Conservation (phyloP, 2,113 vertebrate species). For the Zosterops borbonicus region DNA sequence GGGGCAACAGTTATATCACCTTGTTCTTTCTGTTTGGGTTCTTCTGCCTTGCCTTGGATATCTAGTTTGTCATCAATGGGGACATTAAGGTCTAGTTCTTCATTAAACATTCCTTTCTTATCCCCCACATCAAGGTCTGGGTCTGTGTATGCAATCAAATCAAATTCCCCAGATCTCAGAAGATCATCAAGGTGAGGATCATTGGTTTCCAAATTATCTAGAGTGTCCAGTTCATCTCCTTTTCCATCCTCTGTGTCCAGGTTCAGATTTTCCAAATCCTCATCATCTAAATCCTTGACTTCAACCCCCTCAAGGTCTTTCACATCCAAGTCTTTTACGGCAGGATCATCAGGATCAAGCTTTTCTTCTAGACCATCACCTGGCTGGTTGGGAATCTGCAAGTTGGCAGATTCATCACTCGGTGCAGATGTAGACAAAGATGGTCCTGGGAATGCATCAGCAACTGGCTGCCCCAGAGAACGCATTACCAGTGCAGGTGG, state of each 20-base stretch:
- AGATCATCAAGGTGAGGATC: slow-evolving; percentile 94
- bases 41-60: slow-evolving; percentile 64
- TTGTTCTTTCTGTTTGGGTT: slow-evolving; percentile 65
- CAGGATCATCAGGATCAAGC: slow-evolving; percentile 89
- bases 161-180: slow-evolving; percentile 91
- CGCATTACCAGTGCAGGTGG: slow-evolving; percentile 77
- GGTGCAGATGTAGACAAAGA: slow-evolving; percentile 69
- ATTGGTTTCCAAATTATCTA: slow-evolving; percentile 87
- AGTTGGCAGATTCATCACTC: slow-evolving; percentile 52
- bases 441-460: slow-evolving; percentile 76
- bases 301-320: slow-evolving; percentile 85
- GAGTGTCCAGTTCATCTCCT: slow-evolving; percentile 89
- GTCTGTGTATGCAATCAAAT: slow-evolving; percentile 96
- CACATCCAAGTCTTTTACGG: slow-evolving; percentile 94
- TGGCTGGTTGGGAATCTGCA: slow-evolving; percentile 63
- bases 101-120: slow-evolving; percentile 96
- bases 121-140: slow-evolving; percentile 93
- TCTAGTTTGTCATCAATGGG: slow-evolving; percentile 84
- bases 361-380: slow-evolving; percentile 86
- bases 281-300: slow-evolving; percentile 96
- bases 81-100: slow-evolving; percentile 90
- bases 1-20: slow-evolving; percentile 52
- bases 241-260: slow-evolving; percentile 93
- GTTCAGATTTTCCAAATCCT: slow-evolving; percentile 93
- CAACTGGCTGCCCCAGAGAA: slow-evolving; percentile 80